phyloP scores from a whole-genome alignment of 2,888 invertebrate genomes.

The Cactoblastis cactorum region DNA sequence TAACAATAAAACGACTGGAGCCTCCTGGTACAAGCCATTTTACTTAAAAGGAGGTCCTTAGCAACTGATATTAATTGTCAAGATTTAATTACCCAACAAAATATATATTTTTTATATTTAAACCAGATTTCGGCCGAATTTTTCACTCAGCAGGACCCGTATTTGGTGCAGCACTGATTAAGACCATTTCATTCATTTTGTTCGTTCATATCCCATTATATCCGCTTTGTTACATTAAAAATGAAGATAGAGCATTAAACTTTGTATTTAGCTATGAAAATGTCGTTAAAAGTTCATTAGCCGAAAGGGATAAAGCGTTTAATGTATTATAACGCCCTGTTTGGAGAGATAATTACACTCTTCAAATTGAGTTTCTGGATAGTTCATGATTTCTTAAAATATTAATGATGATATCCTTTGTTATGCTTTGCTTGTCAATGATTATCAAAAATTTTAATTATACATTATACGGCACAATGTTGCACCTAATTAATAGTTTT shows the following conservation, averaged over 20 bases:
- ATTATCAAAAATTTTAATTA: not conserved
- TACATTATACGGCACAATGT: too few species aligned
- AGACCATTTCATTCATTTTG: not conserved
- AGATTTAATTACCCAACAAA: too few species aligned
- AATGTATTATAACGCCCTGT: constrained; percentile 19
- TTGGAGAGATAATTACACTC: constrained; percentile 22
- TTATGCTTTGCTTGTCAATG: not conserved
- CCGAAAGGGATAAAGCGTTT: constrained; percentile 19
- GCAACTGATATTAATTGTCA: too few species aligned
- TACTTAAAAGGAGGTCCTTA: too few species aligned
- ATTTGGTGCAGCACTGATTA: not conserved
- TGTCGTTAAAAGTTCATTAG: constrained; percentile 25
- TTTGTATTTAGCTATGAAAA: constrained; percentile 18
- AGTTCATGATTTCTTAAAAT: not conserved
- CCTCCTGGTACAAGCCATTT: too few species aligned
- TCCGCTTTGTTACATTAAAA: not conserved
- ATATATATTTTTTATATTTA: too few species aligned
- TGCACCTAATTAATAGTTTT: too few species aligned
- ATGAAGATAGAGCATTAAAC: constrained; percentile 1
- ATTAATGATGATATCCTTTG: not conserved
- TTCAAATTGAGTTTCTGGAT: constrained; percentile 2
- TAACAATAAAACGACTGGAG: too few species aligned
- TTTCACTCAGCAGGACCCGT: too few species aligned
- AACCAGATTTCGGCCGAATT: too few species aligned
- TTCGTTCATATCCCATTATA: not conserved